Evolutionary conservation across 2,113 vertebrate genomes (phyloP), one percentile per base, ranked within the genome.

Genomic region (Ceyx melanurus): DNA sequence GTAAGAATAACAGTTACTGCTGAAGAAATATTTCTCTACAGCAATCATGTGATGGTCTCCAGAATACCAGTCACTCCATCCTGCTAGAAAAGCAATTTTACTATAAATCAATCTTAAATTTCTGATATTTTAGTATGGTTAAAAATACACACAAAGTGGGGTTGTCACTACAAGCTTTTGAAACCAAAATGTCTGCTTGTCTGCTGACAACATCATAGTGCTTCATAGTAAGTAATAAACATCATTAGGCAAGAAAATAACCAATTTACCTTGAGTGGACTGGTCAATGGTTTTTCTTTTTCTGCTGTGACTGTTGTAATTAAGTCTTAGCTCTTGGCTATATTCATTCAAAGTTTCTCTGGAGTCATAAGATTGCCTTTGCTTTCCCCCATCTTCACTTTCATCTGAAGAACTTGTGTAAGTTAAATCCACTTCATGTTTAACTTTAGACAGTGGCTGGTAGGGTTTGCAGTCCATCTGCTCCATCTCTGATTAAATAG

Each of bases 391-490:
- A 86, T 99, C 99, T 95, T 99, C 99, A 71, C 99, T 99, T 89
- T 99, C 99, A 37, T 99, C 99, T 6, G 99, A 99, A 65, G 99
- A 99, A 96, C 99, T 99, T 17, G 98, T 99, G 96, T 99, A 99
- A 86, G 98, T 97, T 97, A 99, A 97, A 98, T 99, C 99, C 98
- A 99, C 98, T 95, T 99, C 99, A 95, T 99, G 98, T 86, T 98
- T 99, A 31, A 98, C 98, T 97, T 99, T 99, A 29, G 99, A 98
- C 96, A 99, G 97, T 35, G 99, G 99, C 96, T 99, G 99, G 97
- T 99, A 99, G 88, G 99, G 99, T 98, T 99, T 99, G 94, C 98
- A 99, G 97, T 99, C 99, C 97, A 99, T 99, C 97, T 99, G 99
- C 97, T 99, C 99, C 99, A 99, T 99, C 96, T 97, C 98, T 98